These are phyloP conservation scores for Erythrolamprus reginae DNA, from an alignment of 2,113 vertebrate genomes.

Conservation along the genomic window DNA sequence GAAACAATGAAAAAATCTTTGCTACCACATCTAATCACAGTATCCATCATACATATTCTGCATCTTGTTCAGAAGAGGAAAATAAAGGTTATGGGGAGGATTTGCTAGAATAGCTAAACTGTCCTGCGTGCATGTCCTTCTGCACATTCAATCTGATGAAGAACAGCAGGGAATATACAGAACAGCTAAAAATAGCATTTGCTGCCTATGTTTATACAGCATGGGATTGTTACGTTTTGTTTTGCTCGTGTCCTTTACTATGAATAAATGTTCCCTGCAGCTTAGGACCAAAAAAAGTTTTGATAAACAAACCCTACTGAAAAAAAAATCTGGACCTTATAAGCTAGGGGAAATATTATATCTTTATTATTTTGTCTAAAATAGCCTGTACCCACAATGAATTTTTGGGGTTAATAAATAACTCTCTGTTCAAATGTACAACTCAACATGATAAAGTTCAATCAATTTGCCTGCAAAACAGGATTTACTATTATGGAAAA, in stretches of 20 bases:
- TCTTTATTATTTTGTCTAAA: not conserved
- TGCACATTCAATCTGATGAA: slow-evolving; percentile 60
- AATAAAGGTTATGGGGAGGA: slow-evolving; percentile 46
- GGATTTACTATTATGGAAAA: not conserved
- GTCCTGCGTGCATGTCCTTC: slow-evolving; percentile 41
- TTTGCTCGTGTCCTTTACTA: slow-evolving; percentile 79
- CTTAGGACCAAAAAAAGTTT: slow-evolving; percentile 75
- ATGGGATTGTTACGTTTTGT: slow-evolving; percentile 84
- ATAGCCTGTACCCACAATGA: not conserved
- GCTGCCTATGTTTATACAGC: slow-evolving; percentile 69
- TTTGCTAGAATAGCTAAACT: slow-evolving; percentile 61
- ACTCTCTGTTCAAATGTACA: not conserved
- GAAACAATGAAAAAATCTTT: slow-evolving; percentile 57
- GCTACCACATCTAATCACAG: slow-evolving; percentile 67
- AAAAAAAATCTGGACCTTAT: slow-evolving; percentile 38
- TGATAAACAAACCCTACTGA: slow-evolving; percentile 50
- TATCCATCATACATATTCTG: slow-evolving; percentile 69
- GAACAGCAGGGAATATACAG: slow-evolving; percentile 60
- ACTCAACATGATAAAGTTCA: not conserved
- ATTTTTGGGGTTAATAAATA: not conserved
- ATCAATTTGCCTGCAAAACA: not conserved
- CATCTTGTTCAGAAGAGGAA: slow-evolving; percentile 50
- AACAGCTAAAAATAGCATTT: slow-evolving; percentile 68
- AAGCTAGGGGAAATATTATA: slow-evolving; percentile 31
- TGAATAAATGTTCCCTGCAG: slow-evolving; percentile 80